phyloP scores from a whole-genome alignment of 2,797 vertebrate species.

The Malacoraja senta region DNA sequence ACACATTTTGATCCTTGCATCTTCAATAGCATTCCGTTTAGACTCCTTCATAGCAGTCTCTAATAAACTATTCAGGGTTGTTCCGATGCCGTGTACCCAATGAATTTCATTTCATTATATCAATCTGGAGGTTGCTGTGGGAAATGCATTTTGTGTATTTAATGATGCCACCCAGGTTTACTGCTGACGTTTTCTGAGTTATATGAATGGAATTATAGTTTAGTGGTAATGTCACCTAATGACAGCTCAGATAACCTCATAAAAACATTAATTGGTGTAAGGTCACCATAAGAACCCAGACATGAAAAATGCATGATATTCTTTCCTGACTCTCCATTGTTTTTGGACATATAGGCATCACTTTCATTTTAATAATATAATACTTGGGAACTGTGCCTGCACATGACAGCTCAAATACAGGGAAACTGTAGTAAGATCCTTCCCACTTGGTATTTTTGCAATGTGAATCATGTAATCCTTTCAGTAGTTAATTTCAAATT shows the following conservation, averaged over 20 bases:
- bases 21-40: background rate
- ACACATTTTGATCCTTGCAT: too few species aligned
- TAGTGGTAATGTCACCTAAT: background rate
- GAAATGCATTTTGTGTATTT: background rate
- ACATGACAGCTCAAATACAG: background rate
- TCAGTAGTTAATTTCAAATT: background rate
- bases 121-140: background rate
- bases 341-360: background rate
- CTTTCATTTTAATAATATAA: background rate
- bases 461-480: background rate
- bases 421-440: background rate
- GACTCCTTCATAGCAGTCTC: background rate
- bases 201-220: background rate
- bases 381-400: background rate
- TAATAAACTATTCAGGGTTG: background rate
- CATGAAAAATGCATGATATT: background rate
- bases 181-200: background rate
- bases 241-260: background rate
- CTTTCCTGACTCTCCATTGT: background rate
- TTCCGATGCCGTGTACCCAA: background rate
- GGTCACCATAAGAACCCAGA: background rate
- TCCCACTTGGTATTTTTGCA: background rate
- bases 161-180: background rate
- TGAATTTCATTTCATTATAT: background rate
- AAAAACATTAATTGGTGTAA: background rate